Base-by-base conservation (phyloP, 1,140 invertebrate genomes). In the Adelges cooleyi region DNA sequence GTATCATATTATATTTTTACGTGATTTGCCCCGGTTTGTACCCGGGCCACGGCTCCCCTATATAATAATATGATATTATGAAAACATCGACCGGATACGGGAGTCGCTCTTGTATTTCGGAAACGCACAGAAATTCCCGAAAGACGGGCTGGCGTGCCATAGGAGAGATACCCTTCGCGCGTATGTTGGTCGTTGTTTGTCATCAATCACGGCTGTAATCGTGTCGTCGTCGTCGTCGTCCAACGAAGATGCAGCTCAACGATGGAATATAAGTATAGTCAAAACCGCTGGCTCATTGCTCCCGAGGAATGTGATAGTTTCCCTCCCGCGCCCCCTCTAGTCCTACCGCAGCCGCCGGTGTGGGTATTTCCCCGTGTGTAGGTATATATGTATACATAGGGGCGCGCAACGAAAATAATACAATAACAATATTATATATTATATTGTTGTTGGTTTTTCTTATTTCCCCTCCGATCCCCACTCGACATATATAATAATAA, bases 211-310 rank as follows among this genome's bases (percentile, higher is more conserved):
- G 18, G 5, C 15, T 29, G 9, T 36, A 36, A 52, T 52, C 50
- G 27, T 11, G 50, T 36, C 29, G 27, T 27, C 50, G 22, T 11
- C 27, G 9, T 20, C 51, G 18, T 36, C 17, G 22, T 18, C 49
- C 1, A 2, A 13, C 13, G n/a, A 38, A 22, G 33, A 18, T 33
- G 11, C 11, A n/a, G n/a, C n/a, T 29, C 27, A 52, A 51, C 1
- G 29, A 17, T 18, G n/a, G 15, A 51, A 52, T 29, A 52, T n/a
- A 29, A 51, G n/a, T n/a, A n/a, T n/a, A n/a, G n/a, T n/a, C 22
- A 53, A 53, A 53, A 38, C 17, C 33, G 33, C 51, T 38, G 17
- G 50, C 50, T 52, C 50, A 52, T 52, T 27, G 50, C 23, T 52
- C 23, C 50, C 29, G 1, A 18, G 18, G 33, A 53, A 53, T 53